phyloP scores from a whole-genome alignment of 30 jellyfish, hydroid and myxozoan genomes.

The Calvadosia cruxmelitensis region DNA sequence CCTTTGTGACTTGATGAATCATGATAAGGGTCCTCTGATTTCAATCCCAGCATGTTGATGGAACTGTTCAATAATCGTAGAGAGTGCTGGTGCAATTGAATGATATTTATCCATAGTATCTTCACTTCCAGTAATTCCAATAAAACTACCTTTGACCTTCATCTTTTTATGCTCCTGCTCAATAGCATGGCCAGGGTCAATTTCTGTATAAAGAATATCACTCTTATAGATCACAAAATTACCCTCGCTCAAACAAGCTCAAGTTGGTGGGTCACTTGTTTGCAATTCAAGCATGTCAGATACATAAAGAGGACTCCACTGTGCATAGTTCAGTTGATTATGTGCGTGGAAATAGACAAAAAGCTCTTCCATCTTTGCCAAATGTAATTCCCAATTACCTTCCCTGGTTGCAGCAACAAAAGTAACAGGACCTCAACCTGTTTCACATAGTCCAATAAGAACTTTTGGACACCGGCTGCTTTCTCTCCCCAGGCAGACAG shows the following conservation, averaged over 20 bases:
- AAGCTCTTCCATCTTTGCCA: not conserved
- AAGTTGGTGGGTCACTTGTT: not conserved
- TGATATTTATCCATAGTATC: not conserved
- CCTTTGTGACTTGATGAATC: not conserved
- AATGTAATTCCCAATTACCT: not conserved
- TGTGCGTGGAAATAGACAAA: not conserved
- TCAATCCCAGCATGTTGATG: not conserved
- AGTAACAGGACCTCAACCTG: not conserved
- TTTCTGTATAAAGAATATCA: not conserved
- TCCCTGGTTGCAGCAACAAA: not conserved
- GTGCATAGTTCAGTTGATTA: not conserved
- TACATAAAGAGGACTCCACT: not conserved
- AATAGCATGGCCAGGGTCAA: not conserved
- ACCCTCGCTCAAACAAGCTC: not conserved
- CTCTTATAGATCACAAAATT: not conserved
- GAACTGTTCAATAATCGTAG: not conserved
- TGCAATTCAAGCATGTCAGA: not conserved
- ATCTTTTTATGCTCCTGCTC: not conserved
- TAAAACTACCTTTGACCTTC: not conserved
- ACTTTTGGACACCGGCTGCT: not conserved
- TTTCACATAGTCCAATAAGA: too few relatives aligned
- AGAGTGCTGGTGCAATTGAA: not conserved
- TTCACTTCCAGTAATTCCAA: not conserved
- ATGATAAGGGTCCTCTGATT: not conserved
- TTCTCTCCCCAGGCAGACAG: not conserved